Conservation (phyloP, 2,797 vertebrate genomes). For the Mus minutoides region DNA sequence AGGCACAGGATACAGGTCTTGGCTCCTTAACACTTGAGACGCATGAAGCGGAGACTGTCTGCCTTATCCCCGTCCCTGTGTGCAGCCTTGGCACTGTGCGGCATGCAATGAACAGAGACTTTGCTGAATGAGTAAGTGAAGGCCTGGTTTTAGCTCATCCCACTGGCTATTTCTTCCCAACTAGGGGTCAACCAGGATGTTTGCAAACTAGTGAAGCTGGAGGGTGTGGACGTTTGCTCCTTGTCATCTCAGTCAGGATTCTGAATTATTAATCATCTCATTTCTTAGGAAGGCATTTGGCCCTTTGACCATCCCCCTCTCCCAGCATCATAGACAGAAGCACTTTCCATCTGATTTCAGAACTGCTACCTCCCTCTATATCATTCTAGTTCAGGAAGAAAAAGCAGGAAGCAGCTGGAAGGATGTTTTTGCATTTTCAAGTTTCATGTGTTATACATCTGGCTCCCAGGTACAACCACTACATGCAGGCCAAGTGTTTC, state of each 20-base stretch:
- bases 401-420: constrained; percentile 69
- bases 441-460: constrained; percentile 42
- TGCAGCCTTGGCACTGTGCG: neutral
- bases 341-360: constrained; percentile 52
- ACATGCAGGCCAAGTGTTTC: constrained; percentile 53
- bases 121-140: neutral
- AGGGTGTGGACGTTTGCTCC: constrained; percentile 38
- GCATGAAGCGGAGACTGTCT: neutral
- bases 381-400: constrained; percentile 21
- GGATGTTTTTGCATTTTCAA: constrained; percentile 68
- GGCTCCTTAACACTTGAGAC: neutral
- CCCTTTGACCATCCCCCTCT: constrained; percentile 6
- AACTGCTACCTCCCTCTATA: neutral
- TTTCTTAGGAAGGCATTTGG: constrained; percentile 65
- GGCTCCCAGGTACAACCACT: constrained; percentile 45
- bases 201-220: constrained; percentile 52
- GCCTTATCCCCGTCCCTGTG: neutral
- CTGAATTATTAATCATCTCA: constrained; percentile 76
- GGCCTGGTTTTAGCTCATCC: neutral
- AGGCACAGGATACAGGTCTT: neutral
- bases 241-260: constrained; percentile 18
- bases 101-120: neutral
- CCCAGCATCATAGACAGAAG: constrained; percentile 61
- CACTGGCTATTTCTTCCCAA: neutral
- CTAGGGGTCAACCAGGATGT: constrained; percentile 36